Evolutionary conservation across 2,797 vertebrate species (phyloP).

Genomic region (Catamblyrhynchus diadema): DNA sequence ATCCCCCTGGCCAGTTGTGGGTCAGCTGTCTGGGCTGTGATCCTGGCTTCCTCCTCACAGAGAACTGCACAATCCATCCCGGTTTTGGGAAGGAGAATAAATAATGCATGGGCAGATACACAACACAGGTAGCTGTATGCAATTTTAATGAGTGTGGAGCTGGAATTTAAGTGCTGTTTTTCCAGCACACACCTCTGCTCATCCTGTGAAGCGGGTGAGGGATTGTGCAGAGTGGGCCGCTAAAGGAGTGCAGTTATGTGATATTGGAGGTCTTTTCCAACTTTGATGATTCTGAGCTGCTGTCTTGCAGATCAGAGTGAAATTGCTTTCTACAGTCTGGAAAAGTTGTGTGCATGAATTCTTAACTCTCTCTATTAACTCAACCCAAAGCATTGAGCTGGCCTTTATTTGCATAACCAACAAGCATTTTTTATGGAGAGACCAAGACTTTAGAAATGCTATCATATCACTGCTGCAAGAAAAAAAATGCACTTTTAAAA

Average conservation of each 20-base stretch:
- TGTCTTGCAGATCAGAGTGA: neutral
- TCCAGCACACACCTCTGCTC: neutral
- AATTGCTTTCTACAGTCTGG: neutral
- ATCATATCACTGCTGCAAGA: neutral
- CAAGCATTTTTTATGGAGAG: neutral
- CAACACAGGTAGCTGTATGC: neutral
- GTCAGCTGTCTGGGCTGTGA: neutral
- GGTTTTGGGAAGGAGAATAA: neutral
- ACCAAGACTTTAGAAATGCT: neutral
- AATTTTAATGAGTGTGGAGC: neutral
- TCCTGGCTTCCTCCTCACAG: neutral
- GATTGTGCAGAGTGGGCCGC: neutral
- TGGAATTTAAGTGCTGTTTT: neutral
- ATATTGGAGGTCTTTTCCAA: neutral
- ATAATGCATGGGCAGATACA: neutral
- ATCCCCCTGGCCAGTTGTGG: neutral
- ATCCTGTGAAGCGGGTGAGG: neutral
- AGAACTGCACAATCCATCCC: neutral
- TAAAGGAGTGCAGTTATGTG: neutral
- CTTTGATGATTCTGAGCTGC: neutral
- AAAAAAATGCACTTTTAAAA: neutral
- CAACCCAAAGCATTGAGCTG: neutral
- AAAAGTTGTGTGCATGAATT: neutral
- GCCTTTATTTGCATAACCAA: neutral
- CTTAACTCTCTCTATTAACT: neutral